Conservation (phyloP, 1,140 invertebrate species). For the Microplitis demolitor region DNA sequence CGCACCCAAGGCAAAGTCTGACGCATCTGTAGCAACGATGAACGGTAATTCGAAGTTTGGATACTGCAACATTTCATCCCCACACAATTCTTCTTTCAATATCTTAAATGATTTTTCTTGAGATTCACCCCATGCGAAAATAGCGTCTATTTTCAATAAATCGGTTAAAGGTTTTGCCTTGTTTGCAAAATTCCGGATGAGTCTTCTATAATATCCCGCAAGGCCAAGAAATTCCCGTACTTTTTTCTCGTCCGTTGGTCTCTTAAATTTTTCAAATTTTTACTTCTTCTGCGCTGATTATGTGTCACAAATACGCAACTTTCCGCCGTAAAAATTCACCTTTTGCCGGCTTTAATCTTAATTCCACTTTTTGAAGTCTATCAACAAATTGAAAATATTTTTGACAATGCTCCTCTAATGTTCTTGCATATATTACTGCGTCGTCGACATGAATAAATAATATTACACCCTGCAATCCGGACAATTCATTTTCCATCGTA, state of each 20-base stretch:
- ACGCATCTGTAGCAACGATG: constrained; percentile 34
- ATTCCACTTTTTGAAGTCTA: not conserved
- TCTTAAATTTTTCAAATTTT: not conserved
- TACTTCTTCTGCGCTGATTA: not conserved
- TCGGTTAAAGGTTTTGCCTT: not conserved
- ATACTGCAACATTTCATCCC: constrained; percentile 31
- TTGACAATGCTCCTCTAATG: not conserved
- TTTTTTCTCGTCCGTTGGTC: not conserved
- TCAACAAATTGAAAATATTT: not conserved
- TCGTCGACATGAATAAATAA: constrained; percentile 6
- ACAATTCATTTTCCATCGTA: not conserved
- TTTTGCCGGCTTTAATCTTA: not conserved
- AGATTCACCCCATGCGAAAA: not conserved
- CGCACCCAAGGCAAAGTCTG: constrained; percentile 28
- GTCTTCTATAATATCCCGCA: constrained; percentile 6
- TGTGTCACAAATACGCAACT: not conserved
- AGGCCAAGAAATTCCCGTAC: constrained; percentile 1
- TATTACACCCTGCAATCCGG: not conserved
- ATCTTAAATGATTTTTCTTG: not conserved
- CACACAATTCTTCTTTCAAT: constrained; percentile 18
- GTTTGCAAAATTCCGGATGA: constrained; percentile 1
- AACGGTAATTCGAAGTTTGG: constrained; percentile 37
- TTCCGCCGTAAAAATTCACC: constrained; percentile 1
- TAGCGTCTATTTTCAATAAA: not conserved
- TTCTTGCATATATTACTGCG: not conserved